Evolutionary conservation across 1,140 invertebrate genomes (phyloP), one percentile per base, ranked within the genome.

Genomic region (Trinorchestia longiramus): DNA sequence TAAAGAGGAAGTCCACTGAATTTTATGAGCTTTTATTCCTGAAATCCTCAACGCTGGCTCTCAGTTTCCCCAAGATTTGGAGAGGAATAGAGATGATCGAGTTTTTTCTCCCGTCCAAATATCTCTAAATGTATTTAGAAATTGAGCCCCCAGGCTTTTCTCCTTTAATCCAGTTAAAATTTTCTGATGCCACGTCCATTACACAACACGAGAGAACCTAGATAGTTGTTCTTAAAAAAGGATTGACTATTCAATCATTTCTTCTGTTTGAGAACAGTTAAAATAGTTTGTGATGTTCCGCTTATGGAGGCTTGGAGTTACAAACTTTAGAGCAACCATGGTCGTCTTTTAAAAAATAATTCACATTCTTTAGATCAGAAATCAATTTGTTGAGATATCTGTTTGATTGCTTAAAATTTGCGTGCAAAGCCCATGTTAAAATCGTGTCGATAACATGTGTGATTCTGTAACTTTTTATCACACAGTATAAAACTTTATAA

Each of bases 1-100:
- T 94, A 94, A 94, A 43, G 43, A 11, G 92, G 92, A 94, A 94
- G 92, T 94, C 92, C 44, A 19, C 92, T 94, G 92, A 94, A 94
- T 94, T 94, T 94, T 94, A 94, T 94, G 92, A 94, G 43, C 41
- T 43, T 45, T 40, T 47, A 43, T 45, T 43, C 43, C 41, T 42
- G 92, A 94, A 94, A 94, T 47, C 43, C 92, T 94, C 44, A n/a
- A 3, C 92, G 92, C 36, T 94, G 44, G 44, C 43, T 43, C 92
- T 44, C 43, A 1, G 92, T 47, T 94, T 43, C 40, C 92, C 47
- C 4, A 40, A 40, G 92, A 94, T 90, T 90, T 90, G 88, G 88
- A 90, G n/a, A 42, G 88, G 41, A 90, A 90, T 90, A 41, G 88
- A 90, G 88, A 90, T 43, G 88, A 90, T 90, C 88, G 88, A 41